Evolutionary conservation across 2,888 invertebrate species (phyloP).

Genomic region (Melinaea marsaeus): DNA sequence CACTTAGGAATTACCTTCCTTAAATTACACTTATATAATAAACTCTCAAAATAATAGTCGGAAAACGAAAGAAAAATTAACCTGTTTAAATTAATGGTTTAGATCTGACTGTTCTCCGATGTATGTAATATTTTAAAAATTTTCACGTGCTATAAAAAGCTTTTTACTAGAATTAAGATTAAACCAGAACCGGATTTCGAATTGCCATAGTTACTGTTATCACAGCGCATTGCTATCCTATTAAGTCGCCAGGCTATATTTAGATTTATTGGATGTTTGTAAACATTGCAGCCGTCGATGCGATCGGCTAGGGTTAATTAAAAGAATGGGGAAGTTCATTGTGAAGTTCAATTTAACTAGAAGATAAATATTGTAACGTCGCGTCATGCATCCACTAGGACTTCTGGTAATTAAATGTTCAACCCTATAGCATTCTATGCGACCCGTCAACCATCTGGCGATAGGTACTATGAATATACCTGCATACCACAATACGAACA

Average conservation of each 20-base stretch:
- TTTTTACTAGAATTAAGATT: too few relatives aligned
- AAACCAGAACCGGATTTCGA: too few relatives aligned
- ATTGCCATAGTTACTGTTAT: too few relatives aligned
- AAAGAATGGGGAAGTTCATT: constrained; percentile 66
- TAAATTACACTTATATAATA: too few relatives aligned
- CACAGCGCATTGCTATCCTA: constrained; percentile 15
- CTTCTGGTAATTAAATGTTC: constrained; percentile 34
- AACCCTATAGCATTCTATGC: background rate
- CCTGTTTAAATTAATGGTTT: too few relatives aligned
- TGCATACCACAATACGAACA: constrained; percentile 28
- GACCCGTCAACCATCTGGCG: background rate
- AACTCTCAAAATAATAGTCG: too few relatives aligned
- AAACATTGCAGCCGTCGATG: constrained; percentile 50
- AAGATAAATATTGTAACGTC: background rate
- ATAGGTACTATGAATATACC: constrained; percentile 12
- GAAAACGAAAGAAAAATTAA: too few relatives aligned
- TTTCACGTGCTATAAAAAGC: too few relatives aligned
- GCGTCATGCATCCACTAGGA: background rate
- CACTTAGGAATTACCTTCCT: too few relatives aligned
- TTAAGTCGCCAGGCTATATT: constrained; percentile 44
- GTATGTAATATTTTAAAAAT: too few relatives aligned
- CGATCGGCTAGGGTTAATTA: constrained; percentile 46
- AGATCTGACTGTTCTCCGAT: too few relatives aligned
- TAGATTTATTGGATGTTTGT: constrained; percentile 64
- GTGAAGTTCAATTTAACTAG: constrained; percentile 56